phyloP scores from a whole-genome alignment of 2,113 vertebrate genomes.

The Lepidothrix coronata region DNA sequence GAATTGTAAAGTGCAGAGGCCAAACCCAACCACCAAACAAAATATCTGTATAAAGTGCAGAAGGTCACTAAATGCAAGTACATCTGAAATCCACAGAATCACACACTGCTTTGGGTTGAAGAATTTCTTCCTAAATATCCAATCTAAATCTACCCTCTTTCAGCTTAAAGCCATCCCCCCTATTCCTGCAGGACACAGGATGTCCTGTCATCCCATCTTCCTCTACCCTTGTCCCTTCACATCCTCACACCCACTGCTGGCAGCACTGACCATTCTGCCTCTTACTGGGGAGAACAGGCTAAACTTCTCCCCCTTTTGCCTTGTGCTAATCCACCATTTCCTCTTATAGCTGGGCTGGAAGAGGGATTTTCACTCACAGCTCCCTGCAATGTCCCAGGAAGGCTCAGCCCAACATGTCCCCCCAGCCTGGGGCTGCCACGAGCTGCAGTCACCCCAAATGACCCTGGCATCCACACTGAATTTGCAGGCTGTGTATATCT shows the following conservation, averaged over 20 bases:
- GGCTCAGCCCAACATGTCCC: rapidly evolving
- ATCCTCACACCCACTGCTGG: neutral
- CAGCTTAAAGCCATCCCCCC: neutral
- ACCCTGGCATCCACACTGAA: rapidly evolving
- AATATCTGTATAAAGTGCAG: neutral
- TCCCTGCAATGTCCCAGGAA: rapidly evolving
- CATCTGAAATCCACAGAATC: neutral
- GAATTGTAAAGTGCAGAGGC: neutral
- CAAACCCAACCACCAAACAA: neutral
- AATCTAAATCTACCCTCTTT: rapidly evolving
- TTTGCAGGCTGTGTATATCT: neutral
- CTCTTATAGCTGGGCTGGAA: rapidly evolving
- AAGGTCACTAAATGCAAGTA: neutral
- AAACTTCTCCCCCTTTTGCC: too few species aligned
- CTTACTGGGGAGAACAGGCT: rapidly evolving
- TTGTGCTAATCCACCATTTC: neutral
- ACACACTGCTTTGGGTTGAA: rapidly evolving
- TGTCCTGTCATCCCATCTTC: too few species aligned
- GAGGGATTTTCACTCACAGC: neutral
- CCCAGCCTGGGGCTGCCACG: neutral
- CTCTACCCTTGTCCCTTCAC: neutral
- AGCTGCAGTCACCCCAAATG: rapidly evolving
- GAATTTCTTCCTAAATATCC: rapidly evolving
- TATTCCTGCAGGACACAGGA: rapidly evolving
- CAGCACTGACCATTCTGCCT: rapidly evolving